Evolutionary conservation across 2,113 vertebrate species (phyloP).

Genomic region (Oreochromis niloticus): DNA sequence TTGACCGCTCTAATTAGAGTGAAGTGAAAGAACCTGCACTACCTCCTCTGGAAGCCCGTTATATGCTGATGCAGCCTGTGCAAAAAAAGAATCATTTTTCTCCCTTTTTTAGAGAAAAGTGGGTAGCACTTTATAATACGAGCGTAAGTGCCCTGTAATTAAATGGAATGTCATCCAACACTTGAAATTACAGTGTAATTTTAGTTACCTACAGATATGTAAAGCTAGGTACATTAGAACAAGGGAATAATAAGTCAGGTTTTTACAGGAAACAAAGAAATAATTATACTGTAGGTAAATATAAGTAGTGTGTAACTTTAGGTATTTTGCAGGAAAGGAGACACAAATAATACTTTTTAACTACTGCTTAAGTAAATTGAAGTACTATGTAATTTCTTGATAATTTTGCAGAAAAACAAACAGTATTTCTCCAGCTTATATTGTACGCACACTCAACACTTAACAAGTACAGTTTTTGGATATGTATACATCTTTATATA

Average conservation of each 20-base stretch:
- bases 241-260: background rate
- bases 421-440: background rate
- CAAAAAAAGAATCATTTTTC: background rate
- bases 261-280: background rate
- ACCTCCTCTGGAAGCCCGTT: background rate
- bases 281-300: background rate
- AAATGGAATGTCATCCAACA: background rate
- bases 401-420: background rate
- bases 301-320: background rate
- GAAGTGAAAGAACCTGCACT: background rate
- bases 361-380: background rate
- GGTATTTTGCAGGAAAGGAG: background rate
- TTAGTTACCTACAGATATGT: background rate
- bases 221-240: background rate
- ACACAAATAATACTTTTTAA: background rate
- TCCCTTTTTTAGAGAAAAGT: background rate
- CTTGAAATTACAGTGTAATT: background rate
- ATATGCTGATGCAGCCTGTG: background rate
- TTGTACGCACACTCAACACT: background rate
- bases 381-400: background rate
- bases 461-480: rapidly evolving
- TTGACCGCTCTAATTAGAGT: background rate
- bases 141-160: background rate
- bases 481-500: background rate
- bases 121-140: background rate